Conservation (phyloP, 2,888 invertebrate species). For the Aphrophora alni region DNA sequence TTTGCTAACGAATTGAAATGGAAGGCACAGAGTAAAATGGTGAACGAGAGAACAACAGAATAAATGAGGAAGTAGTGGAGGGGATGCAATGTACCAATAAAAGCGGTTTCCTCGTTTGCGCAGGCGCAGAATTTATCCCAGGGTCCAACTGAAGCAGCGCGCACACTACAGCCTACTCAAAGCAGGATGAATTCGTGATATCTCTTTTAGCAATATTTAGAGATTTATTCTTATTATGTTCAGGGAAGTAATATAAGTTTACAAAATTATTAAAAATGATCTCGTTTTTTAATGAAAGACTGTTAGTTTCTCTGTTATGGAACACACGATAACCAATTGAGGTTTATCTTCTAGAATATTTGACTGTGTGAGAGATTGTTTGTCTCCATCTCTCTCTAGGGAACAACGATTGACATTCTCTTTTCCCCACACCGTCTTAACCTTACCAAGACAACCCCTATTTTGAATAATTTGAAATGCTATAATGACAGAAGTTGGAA, state of each 20-base stretch:
- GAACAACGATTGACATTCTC: background rate
- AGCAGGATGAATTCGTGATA: background rate
- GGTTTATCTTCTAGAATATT: background rate
- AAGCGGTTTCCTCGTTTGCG: background rate
- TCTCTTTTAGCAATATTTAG: too few relatives aligned
- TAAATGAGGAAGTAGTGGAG: background rate
- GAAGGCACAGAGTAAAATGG: conserved; percentile 1
- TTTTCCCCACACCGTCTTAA: background rate
- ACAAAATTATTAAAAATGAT: too few relatives aligned
- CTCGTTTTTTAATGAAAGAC: too few relatives aligned
- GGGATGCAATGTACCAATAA: background rate
- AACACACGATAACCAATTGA: too few relatives aligned
- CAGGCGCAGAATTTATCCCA: background rate
- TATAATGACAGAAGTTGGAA: background rate
- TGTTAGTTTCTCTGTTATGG: too few relatives aligned
- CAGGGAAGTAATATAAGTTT: too few relatives aligned
- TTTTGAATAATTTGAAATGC: conserved; percentile 2
- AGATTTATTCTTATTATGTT: too few relatives aligned
- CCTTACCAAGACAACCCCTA: background rate
- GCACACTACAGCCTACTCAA: background rate
- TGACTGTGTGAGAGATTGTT: background rate
- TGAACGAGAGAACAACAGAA: background rate
- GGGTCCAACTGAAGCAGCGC: background rate
- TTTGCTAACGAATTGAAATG: conserved; percentile 9
- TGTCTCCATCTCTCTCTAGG: background rate